Base-by-base conservation (phyloP, 2,797 vertebrate genomes). In the Lophotriccus pileatus region DNA sequence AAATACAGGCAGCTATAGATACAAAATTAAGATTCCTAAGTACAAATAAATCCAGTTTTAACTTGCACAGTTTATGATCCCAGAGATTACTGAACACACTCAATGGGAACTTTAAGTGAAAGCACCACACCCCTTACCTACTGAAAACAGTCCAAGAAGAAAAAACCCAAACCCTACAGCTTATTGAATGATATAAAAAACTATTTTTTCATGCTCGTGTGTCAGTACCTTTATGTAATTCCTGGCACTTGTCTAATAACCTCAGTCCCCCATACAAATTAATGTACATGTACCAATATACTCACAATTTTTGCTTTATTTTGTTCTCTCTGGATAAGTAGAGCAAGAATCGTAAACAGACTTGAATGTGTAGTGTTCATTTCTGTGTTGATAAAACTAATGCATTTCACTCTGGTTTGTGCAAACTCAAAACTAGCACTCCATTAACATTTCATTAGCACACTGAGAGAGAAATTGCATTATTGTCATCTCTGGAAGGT, bases 41-140 rank as follows among this genome's bases (percentile, higher is more conserved):
- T 50, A 66, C 10, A 73, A 85, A 76, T 73, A 89, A 76, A 84
- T 76, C 39, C 34, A 58, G n/a, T 90, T 82, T 86, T 73, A 78
- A 84, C 36, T 87, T 5, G 3, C 47, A 50, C 39, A 43, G 8
- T 69, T 84, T 89, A 76, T 46, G 36, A 84, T 82, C 46, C 70
- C 32, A 69, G 36, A 82, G 39, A 86, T 23, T 50, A 46, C 32
- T 59, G 67, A 91, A 92, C 36, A 72, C 63, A 44, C 27, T 81
- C 37, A 82, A 59, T 49, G 74, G 87, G 92, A 89, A 87, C 30
- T 68, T 60, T 36, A 89, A 69, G 20, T 64, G 68, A 79, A 32
- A 73, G 20, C 15, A 87, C 67, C 89, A 84, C 67, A 73, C 50
- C 70, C 70, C 28, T 82, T 76, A 94, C 67, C 67, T 91, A 59